A percentile compares a stretch with the other conserved stretches of the same genome.
These are phyloP conservation scores for Leptocoma aspasia DNA, from an alignment of 2,113 vertebrate genomes.

Conservation along the genomic window DNA sequence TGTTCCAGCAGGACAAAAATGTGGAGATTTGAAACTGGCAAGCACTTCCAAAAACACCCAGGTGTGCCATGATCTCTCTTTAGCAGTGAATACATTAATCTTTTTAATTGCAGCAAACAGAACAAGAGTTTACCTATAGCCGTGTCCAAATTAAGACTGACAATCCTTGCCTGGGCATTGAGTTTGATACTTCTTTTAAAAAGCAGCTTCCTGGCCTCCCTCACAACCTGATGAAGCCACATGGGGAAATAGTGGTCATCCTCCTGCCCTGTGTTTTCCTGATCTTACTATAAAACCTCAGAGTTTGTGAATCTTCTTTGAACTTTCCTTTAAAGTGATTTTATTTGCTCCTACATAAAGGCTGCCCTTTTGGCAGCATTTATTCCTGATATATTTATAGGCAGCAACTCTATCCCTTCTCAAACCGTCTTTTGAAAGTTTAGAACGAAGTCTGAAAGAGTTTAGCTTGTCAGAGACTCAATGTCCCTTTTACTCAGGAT, in stretches of 20 bases:
- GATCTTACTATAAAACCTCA: neutral
- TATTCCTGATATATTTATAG: slow-evolving; percentile 4
- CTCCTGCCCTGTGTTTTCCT: neutral
- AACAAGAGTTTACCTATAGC: neutral
- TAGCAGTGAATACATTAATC: neutral
- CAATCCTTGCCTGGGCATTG: neutral
- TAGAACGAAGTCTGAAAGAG: neutral
- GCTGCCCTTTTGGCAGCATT: neutral
- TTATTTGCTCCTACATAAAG: neutral
- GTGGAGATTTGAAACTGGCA: neutral
- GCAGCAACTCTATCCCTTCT: neutral
- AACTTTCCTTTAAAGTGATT: neutral
- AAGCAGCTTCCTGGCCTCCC: rapidly evolving
- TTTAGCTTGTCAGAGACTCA: neutral
- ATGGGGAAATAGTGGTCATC: neutral
- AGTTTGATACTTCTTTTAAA: neutral
- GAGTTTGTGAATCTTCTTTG: neutral
- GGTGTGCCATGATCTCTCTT: neutral
- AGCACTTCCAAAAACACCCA: neutral
- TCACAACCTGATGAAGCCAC: neutral
- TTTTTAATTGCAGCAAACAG: neutral
- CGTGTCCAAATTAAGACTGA: neutral
- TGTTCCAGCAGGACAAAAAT: neutral
- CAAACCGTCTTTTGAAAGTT: neutral
- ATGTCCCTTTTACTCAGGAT: neutral